Conservation (phyloP, 2,113 vertebrate genomes). For the Corythaixoides concolor region DNA sequence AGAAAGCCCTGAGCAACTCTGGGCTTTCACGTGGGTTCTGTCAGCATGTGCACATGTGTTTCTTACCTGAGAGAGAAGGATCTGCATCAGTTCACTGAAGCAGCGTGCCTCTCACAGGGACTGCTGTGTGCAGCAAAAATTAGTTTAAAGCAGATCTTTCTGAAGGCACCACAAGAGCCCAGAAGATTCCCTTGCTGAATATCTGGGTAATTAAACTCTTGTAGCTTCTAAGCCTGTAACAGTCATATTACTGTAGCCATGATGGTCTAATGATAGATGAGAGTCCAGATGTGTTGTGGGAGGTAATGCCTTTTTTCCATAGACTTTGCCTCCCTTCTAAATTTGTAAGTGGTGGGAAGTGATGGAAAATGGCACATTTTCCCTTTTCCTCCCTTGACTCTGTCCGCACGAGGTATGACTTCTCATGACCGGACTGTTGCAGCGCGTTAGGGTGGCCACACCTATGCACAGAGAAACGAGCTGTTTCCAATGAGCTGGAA, state of each 20-base stretch:
- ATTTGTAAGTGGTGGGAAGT: background rate
- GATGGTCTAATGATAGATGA: background rate
- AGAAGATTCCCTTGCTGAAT: background rate
- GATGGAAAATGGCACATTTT: slow-evolving; percentile 17
- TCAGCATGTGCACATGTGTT: background rate
- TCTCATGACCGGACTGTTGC: background rate
- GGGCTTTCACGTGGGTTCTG: slow-evolving; percentile 2
- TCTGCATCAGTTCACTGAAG: background rate
- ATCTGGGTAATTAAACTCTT: slow-evolving; percentile 1
- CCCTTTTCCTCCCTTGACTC: background rate
- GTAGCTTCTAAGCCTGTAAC: background rate
- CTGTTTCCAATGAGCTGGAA: background rate
- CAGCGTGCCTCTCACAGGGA: background rate
- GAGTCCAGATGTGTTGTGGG: background rate
- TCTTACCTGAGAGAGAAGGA: background rate
- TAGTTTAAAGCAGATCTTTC: slow-evolving; percentile 4
- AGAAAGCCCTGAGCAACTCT: slow-evolving; percentile 61
- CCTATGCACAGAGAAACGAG: background rate
- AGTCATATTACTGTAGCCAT: background rate
- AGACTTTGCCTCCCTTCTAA: slow-evolving; percentile 4
- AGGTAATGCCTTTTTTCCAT: background rate
- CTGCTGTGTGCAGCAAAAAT: background rate
- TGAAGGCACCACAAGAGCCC: background rate
- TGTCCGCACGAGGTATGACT: background rate
- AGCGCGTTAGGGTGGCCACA: background rate